Evolutionary conservation across 2,888 invertebrate species (phyloP), one percentile per base, ranked within the genome.

Genomic region (Cephonodes hylas): DNA sequence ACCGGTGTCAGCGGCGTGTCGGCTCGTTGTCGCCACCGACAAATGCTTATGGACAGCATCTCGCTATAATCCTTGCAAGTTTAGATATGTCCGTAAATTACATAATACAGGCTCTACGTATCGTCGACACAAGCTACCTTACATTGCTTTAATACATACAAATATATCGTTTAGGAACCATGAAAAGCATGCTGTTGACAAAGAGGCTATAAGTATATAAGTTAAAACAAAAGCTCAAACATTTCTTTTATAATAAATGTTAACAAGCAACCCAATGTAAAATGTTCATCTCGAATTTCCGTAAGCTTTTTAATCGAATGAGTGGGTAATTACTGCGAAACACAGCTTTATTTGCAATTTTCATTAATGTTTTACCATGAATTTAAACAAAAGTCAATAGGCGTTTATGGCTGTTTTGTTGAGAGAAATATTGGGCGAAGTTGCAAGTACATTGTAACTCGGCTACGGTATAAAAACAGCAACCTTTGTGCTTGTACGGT

Each of bases 1-100:
- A 70, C 75, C 53, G 48, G 60, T 63, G 63, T 59, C 63, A 64
- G 59, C 56, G 58, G 34, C 42, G 63, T 53, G 62, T 61, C 59
- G 62, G 22, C 15, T 25, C 27, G 42, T 42, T 42, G 38, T 48
- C n/a, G 22, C 45, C 60, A 25, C 27, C 25, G 59, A 20, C 42
- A 53, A 60, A 60, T 42, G 42, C 42, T 25, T 27, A 53, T 38
- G 48, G 42, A 60, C 60, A 46, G 34, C 60, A 23, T 60, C 60
- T 60, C 25, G 10, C 25, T 38, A 42, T 25, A 53, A 53, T 38
- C 53, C 60, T 31, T 13, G 27, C 7, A 15, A 15, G 27, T 48
- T 2, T 25, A 53, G 53, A 31, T 31, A 53, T 31, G 10, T 45
- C 3, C n/a, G 38, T 38, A 5, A 38, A 38, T 13, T 38, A 38